Evolutionary conservation across 2,888 invertebrate species (phyloP).

Genomic region (Tethea ocularis): DNA sequence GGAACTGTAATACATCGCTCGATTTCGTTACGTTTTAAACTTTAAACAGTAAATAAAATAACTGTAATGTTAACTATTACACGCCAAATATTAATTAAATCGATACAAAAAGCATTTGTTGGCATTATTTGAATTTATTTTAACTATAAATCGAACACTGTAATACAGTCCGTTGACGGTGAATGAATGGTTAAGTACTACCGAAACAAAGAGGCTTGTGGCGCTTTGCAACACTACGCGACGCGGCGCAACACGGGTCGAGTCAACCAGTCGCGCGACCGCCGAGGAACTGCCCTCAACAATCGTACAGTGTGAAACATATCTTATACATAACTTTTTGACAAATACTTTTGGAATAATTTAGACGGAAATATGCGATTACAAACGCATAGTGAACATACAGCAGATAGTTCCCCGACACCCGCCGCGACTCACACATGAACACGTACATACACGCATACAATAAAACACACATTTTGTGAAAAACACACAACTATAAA

Average conservation of each 20-base stretch:
- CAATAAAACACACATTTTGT: constrained; percentile 41
- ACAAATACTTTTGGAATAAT: constrained; percentile 2
- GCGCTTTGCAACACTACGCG: constrained; percentile 23
- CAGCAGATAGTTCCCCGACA: neutral
- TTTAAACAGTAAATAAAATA: neutral
- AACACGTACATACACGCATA: constrained; percentile 30
- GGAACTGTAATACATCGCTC: neutral
- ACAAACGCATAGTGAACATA: neutral
- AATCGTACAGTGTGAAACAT: neutral
- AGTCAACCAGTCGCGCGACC: neutral
- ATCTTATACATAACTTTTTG: constrained; percentile 8
- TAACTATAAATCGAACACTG: neutral
- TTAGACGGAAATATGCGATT: neutral
- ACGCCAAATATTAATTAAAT: too few species aligned
- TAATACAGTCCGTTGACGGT: neutral
- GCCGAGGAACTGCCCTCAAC: neutral
- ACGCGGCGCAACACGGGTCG: neutral
- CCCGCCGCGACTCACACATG: constrained; percentile 23
- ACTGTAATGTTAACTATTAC: too few species aligned
- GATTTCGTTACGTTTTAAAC: neutral
- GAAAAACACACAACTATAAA: constrained; percentile 52
- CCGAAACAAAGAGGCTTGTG: constrained; percentile 22
- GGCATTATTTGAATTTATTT: neutral
- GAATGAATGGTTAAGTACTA: constrained; percentile 2
- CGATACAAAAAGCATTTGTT: too few species aligned